Conservation (phyloP, 2,113 vertebrate species). For the Takifugu bimaculatus region DNA sequence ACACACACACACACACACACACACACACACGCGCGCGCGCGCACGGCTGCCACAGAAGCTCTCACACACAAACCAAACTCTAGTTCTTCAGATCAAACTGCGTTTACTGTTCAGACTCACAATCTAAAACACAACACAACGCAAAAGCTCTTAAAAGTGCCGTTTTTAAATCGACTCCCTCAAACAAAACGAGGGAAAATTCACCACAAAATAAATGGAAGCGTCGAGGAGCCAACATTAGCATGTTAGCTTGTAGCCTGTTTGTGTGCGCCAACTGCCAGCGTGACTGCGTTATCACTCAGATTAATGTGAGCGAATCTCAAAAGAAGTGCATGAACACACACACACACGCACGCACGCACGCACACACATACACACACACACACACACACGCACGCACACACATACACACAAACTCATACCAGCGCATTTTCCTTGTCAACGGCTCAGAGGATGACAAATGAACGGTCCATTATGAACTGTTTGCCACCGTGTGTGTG, state of each 20-base stretch:
- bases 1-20: not conserved
- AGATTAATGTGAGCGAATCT: constrained; percentile 43
- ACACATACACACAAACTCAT: constrained; percentile 19
- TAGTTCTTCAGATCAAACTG: no score
- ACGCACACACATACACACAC: constrained; percentile 21
- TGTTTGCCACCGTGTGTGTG: constrained; percentile 35
- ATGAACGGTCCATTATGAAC: constrained; percentile 55
- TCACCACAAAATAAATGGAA: no score
- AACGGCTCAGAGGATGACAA: constrained; percentile 61
- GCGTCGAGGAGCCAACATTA: no score
- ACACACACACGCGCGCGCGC: not conserved
- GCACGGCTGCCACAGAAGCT: constrained; percentile 9
- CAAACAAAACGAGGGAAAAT: no score
- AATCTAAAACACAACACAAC: no score
- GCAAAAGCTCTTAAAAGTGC: no score
- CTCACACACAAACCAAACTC: no score
- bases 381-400: constrained; percentile 17
- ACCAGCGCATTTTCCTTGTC: constrained; percentile 49
- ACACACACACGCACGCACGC: constrained; percentile 13
- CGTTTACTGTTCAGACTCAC: no score
- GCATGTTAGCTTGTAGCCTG: no score
- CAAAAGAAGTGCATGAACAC: constrained; percentile 15
- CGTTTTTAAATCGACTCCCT: no score
- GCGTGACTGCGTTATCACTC: constrained; percentile 19
- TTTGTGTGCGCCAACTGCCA: no score